These are phyloP conservation scores for Odontocerum albicorne DNA, from an alignment of 2,888 invertebrate species.

Conservation along the genomic window DNA sequence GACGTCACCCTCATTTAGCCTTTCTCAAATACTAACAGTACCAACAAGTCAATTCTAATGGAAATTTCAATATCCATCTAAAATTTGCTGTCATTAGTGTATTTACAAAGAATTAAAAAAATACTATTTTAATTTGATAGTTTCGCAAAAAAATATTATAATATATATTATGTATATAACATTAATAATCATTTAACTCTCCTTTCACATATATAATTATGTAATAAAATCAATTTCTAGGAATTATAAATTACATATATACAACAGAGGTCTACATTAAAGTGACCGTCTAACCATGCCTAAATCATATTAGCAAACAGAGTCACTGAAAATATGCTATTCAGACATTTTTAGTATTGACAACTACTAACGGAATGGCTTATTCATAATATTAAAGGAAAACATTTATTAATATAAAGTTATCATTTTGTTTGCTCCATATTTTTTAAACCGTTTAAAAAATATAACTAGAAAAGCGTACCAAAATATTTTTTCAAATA, in stretches of 20 bases:
- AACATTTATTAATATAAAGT: no score
- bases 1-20: background rate
- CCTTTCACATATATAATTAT: constrained; percentile 29
- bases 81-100: constrained; percentile 25
- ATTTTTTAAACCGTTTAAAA: no score
- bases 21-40: background rate
- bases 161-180: constrained; percentile 32
- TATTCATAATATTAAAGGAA: constrained; percentile 21
- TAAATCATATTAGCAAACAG: constrained; percentile 31
- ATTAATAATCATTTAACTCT: constrained; percentile 30
- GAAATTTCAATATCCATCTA: constrained; percentile 24
- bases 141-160: constrained; percentile 35
- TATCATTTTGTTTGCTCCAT: no score
- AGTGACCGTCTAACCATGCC: constrained; percentile 16
- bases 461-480: no score
- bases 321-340: constrained; percentile 27
- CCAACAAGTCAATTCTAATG: background rate
- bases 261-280: constrained; percentile 22
- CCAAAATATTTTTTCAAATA: no score
- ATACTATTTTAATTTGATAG: constrained; percentile 33
- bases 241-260: constrained; percentile 36
- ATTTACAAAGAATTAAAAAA: constrained; percentile 36
- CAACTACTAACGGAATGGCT: constrained; percentile 34
- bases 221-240: constrained; percentile 33
- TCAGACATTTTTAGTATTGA: constrained; percentile 22